These are phyloP conservation scores for Stictonetta naevosa DNA, from an alignment of 2,113 vertebrate species.

Conservation along the genomic window DNA sequence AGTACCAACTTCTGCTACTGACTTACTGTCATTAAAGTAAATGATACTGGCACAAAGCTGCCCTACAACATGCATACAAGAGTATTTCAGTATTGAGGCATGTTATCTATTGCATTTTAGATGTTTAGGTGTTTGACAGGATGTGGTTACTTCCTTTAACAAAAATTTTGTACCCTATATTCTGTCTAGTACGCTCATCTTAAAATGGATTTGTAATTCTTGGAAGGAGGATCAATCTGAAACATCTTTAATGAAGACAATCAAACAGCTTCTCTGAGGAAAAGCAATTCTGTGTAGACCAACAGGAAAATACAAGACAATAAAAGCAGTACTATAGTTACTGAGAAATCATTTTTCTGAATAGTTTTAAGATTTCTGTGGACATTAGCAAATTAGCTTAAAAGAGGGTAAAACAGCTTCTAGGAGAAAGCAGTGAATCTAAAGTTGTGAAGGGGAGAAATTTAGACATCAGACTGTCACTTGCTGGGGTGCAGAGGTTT, in stretches of 20 bases:
- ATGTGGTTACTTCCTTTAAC: background rate
- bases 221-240: background rate
- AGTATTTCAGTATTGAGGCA: background rate
- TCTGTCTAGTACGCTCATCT: background rate
- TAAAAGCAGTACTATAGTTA: background rate
- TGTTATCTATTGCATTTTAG: background rate
- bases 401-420: background rate
- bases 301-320: background rate
- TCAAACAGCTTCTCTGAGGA: background rate
- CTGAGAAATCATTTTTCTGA: background rate
- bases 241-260: background rate
- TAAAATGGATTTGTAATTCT: background rate
- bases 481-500: background rate
- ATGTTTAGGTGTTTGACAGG: background rate
- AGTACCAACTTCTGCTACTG: background rate
- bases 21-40: background rate
- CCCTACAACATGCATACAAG: background rate
- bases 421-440: background rate
- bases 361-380: background rate
- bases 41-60: background rate
- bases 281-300: fast-evolving
- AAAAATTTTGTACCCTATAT: background rate
- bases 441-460: background rate
- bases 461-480: background rate
- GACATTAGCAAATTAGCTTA: background rate